Evolutionary conservation across 2,888 invertebrate genomes (phyloP).

Genomic region (Acanthosepion lycidas): DNA sequence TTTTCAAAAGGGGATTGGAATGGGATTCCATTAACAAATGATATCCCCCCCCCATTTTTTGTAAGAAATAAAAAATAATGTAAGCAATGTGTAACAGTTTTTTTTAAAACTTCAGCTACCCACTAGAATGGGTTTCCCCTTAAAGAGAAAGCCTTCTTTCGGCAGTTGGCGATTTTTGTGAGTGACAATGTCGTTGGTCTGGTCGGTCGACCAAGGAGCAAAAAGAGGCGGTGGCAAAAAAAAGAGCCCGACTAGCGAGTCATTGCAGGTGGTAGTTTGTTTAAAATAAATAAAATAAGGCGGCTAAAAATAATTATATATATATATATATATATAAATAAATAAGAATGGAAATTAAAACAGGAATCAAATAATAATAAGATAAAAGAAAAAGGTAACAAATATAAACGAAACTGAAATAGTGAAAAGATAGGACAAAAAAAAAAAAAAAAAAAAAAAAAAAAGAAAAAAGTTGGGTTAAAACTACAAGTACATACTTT

Average conservation of each 20-base stretch:
- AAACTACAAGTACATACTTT: not conserved
- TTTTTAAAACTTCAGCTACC: too few species aligned
- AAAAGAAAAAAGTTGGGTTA: not conserved
- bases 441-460: not conserved
- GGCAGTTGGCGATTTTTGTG: too few species aligned
- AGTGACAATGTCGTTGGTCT: too few species aligned
- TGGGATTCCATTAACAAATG: too few species aligned
- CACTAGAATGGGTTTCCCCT: too few species aligned
- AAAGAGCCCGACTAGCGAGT: not conserved
- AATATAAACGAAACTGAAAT: not conserved
- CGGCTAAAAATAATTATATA: too few species aligned
- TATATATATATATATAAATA: too few species aligned
- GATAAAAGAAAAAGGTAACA: not conserved
- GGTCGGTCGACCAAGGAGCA: not conserved
- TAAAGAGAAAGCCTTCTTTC: too few species aligned
- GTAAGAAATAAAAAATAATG: too few species aligned
- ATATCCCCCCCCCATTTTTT: too few species aligned
- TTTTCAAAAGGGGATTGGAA: too few species aligned
- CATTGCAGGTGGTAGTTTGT: not conserved
- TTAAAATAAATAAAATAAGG: not conserved
- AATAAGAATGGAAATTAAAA: not conserved
- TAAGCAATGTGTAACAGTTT: too few species aligned
- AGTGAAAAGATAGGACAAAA: not conserved
- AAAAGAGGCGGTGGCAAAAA: constrained; percentile 4
- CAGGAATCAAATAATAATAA: not conserved